A percentile compares a stretch with the other conserved stretches of the same genome.
These are phyloP conservation scores for Ctena decussata DNA, from an alignment of 2,888 invertebrate genomes.

Conservation along the genomic window DNA sequence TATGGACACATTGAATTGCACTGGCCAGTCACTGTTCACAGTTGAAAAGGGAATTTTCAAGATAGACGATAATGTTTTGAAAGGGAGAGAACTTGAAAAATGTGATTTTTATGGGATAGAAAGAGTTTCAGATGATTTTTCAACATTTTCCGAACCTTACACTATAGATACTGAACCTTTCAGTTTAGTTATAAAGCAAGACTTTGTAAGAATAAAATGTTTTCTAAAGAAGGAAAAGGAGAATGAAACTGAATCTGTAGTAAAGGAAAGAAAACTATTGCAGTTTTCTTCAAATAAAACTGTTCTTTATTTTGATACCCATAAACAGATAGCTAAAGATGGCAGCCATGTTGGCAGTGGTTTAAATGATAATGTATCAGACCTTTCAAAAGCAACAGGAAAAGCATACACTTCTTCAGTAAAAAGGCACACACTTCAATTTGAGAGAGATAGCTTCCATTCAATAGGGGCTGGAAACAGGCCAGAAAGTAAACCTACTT, in stretches of 20 bases:
- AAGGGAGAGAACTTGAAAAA: slow-evolving; percentile 65
- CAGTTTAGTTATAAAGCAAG: slow-evolving; percentile 71
- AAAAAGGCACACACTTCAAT: too few species aligned
- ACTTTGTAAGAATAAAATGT: slow-evolving; percentile 78
- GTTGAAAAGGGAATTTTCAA: slow-evolving; percentile 64
- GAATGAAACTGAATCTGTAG: background rate
- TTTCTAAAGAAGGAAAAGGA: slow-evolving; percentile 40
- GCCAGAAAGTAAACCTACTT: background rate
- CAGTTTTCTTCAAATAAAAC: too few species aligned
- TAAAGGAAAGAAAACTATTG: background rate
- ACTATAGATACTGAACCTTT: slow-evolving; percentile 65
- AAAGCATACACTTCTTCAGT: too few species aligned
- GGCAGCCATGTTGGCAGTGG: too few species aligned
- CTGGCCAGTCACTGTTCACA: slow-evolving; percentile 70
- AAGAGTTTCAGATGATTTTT: slow-evolving; percentile 70
- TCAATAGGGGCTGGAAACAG: background rate
- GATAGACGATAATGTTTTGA: slow-evolving; percentile 67
- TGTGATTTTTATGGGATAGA: slow-evolving; percentile 75
- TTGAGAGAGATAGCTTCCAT: too few species aligned
- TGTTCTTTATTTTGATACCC: too few species aligned
- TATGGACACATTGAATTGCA: slow-evolving; percentile 72
- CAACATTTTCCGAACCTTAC: slow-evolving; percentile 67
- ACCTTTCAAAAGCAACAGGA: too few species aligned
- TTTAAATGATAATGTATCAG: too few species aligned
- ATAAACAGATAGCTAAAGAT: too few species aligned